Conservation (phyloP, 2,113 vertebrate species). For the Holacanthus passer region DNA sequence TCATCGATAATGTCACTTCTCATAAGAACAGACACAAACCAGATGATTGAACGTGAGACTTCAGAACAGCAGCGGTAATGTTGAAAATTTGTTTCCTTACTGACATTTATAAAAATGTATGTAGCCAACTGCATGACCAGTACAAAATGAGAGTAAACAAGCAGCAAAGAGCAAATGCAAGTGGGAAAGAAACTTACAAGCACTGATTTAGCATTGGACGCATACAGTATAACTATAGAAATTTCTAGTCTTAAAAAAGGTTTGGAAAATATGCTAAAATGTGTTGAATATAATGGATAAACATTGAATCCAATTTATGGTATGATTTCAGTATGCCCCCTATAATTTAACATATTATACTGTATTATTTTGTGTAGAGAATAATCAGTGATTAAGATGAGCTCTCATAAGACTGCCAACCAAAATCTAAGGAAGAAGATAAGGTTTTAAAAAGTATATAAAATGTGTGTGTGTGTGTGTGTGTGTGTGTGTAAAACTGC, state of each 20-base stretch:
- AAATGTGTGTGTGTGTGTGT: too few species aligned
- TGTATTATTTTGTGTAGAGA: background rate
- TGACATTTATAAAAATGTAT: background rate
- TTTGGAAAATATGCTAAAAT: too few species aligned
- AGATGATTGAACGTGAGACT: background rate
- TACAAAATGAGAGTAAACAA: too few species aligned
- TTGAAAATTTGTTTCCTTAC: background rate
- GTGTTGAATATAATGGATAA: too few species aligned
- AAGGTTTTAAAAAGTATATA: background rate
- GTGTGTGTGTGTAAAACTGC: too few species aligned
- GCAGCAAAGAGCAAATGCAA: too few species aligned
- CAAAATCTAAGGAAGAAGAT: background rate
- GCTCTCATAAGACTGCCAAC: background rate
- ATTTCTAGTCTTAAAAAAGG: too few species aligned
- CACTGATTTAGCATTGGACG: too few species aligned
- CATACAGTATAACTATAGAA: too few species aligned
- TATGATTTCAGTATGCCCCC: too few species aligned
- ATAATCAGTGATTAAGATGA: background rate
- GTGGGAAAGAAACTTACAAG: too few species aligned
- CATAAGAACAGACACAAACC: background rate
- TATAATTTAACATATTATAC: background rate
- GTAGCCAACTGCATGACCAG: background rate
- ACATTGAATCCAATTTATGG: too few species aligned
- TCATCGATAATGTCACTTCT: background rate
- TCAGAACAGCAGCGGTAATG: background rate